phyloP scores from a whole-genome alignment of 2,797 vertebrate genomes.

The Aldrovandia affinis region DNA sequence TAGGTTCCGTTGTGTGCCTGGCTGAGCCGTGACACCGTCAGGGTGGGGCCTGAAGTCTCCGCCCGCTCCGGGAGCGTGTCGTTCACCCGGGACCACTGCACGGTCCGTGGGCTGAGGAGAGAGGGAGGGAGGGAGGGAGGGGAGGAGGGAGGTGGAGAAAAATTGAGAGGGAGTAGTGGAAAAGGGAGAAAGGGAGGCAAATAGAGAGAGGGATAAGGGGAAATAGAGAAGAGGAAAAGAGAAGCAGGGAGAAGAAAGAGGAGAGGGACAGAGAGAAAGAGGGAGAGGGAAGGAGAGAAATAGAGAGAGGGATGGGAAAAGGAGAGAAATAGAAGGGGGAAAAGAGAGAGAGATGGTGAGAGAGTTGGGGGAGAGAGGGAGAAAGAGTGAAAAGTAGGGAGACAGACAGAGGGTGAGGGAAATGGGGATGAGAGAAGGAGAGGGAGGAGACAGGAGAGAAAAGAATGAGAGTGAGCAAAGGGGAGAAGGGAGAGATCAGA shows the following conservation, averaged over 20 bases:
- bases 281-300: background rate
- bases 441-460: background rate
- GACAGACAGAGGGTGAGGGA: background rate
- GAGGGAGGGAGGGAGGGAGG: background rate
- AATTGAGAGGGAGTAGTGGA: background rate
- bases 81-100: conserved; percentile 87
- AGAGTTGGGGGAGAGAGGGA: background rate
- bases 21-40: conserved; percentile 83
- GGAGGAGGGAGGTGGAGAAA: background rate
- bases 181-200: background rate
- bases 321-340: background rate
- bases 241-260: background rate
- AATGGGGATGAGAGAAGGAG: background rate
- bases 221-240: background rate
- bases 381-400: background rate
- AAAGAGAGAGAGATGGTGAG: background rate
- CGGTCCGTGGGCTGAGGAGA: conserved; percentile 76
- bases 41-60: conserved; percentile 78
- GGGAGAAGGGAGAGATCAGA: conserved; percentile 9
- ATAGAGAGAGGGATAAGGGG: background rate
- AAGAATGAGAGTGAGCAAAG: background rate
- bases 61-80: conserved; percentile 86
- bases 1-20: conserved; percentile 89
- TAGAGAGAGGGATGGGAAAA: background rate
- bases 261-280: background rate